Conservation (phyloP, 2,888 invertebrate species). For the Linnaemya tessellans region DNA sequence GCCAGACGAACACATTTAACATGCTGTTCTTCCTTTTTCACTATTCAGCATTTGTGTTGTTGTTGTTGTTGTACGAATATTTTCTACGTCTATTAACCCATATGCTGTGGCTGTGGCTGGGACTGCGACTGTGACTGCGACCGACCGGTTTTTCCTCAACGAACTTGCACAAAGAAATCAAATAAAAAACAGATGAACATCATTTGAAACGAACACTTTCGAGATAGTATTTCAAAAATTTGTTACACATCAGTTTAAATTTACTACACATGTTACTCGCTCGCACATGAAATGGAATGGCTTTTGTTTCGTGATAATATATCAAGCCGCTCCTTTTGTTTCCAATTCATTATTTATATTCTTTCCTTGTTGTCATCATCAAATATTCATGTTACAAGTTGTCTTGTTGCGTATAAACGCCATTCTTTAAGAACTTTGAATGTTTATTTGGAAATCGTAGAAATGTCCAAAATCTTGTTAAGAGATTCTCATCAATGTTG, state of each 20-base stretch:
- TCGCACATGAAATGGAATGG: constrained; percentile 36
- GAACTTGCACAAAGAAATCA: constrained; percentile 20
- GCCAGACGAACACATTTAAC: constrained; percentile 58
- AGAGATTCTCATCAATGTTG: constrained; percentile 11
- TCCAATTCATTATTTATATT: constrained; percentile 21
- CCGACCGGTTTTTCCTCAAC: constrained; percentile 30
- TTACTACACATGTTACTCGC: constrained; percentile 67
- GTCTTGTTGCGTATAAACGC: background rate
- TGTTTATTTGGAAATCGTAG: constrained; percentile 7
- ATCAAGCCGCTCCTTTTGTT: constrained; percentile 62
- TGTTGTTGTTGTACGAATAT: constrained; percentile 38
- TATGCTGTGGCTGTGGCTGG: constrained; percentile 77
- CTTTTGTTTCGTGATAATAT: constrained; percentile 52
- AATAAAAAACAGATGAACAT: constrained; percentile 56
- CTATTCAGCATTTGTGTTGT: constrained; percentile 48
- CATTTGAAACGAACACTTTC: constrained; percentile 58
- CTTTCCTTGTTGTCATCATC: constrained; percentile 45
- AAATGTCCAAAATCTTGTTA: constrained; percentile 20
- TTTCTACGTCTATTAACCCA: constrained; percentile 72
- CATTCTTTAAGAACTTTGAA: constrained; percentile 28
- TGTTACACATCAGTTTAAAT: constrained; percentile 71
- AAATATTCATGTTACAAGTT: constrained; percentile 59
- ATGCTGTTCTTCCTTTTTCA: constrained; percentile 23
- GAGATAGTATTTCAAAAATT: constrained; percentile 67
- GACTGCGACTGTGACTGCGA: constrained; percentile 54